A percentile compares a stretch with the other conserved stretches of the same genome.
phyloP scores from a whole-genome alignment of 2,888 invertebrate species.

The Rhamnusium bicolor region DNA sequence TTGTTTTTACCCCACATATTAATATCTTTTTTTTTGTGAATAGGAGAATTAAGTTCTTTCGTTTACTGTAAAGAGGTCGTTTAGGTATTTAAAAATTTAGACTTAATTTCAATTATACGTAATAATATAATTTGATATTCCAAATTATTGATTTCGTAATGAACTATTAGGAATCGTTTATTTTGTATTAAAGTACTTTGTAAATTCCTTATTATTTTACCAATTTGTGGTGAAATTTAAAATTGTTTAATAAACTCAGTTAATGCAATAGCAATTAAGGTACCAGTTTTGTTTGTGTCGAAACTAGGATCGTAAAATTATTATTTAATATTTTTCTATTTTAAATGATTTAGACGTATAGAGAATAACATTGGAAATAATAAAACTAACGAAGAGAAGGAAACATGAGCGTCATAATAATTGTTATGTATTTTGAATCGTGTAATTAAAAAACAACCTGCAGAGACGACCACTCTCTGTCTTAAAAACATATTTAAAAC shows the following conservation, averaged over 20 bases:
- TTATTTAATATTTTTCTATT: background rate
- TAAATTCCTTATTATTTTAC: background rate
- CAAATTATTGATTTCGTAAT: background rate
- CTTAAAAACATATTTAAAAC: too few species aligned
- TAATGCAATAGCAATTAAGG: background rate
- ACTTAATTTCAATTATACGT: too few species aligned
- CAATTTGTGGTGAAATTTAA: background rate
- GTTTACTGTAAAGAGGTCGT: too few species aligned
- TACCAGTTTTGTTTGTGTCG: background rate
- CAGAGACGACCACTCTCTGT: too few species aligned
- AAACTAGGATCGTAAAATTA: background rate
- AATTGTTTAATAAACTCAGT: background rate
- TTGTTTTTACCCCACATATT: too few species aligned
- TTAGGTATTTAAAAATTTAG: too few species aligned
- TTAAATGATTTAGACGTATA: background rate
- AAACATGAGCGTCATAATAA: too few species aligned
- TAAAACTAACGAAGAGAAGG: background rate
- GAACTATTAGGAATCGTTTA: conserved; percentile 10
- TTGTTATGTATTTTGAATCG: too few species aligned
- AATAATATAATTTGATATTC: background rate
- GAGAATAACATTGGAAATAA: too few species aligned
- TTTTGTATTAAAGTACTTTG: background rate
- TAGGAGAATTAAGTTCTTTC: too few species aligned
- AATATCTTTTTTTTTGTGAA: too few species aligned
- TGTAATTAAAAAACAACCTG: too few species aligned